Evolutionary conservation across 2,797 vertebrate genomes (phyloP), one percentile per base, ranked within the genome.

Genomic region (Euthynnus affinis): DNA sequence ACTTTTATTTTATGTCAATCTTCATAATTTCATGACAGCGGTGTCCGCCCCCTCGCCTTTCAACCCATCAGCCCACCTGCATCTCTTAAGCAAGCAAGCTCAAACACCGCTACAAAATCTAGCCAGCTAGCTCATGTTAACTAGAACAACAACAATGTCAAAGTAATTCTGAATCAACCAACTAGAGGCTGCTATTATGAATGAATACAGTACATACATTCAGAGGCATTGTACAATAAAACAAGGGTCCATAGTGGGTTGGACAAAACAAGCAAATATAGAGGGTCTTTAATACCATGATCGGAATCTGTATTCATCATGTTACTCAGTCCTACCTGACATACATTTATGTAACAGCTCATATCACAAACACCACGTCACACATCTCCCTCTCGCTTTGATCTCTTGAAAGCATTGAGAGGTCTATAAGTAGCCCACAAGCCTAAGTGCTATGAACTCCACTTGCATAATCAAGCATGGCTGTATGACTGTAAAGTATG

Each of bases 391-490:
- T 60, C 15, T 67, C 15, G 17, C 59, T 92, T 89, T 93, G 85
- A 93, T 91, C 91, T 88, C 61, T 56, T 75, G 27, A 64, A 81
- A 84, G 81, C 80, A 74, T 18, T n/a, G 63, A 61, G 56, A 88
- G 83, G 80, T 76, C 85, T 84, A 65, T 83, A 88, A 87, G 77
- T 83, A 91, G 81, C 81, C 88, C 81, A 85, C 74, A 1, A 81
- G 74, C 84, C 84, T 87, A 87, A 93, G 87, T 85, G 82, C 88
- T 90, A 65, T 88, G 90, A 91, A 90, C 88, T 81, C 78, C 59
- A 65, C 88, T 81, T 82, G 83, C 83, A 86, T 91, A 91, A 92
- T 89, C 87, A 87, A 82, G 72, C 86, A 64, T 29, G 59, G 65
- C 65, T 69, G 75, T 72, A 72, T 81, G 89, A 87, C 79, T 86